Evolutionary conservation across 2,797 vertebrate genomes (phyloP), one percentile per base, ranked within the genome.

Genomic region (Dermochelys coriacea): DNA sequence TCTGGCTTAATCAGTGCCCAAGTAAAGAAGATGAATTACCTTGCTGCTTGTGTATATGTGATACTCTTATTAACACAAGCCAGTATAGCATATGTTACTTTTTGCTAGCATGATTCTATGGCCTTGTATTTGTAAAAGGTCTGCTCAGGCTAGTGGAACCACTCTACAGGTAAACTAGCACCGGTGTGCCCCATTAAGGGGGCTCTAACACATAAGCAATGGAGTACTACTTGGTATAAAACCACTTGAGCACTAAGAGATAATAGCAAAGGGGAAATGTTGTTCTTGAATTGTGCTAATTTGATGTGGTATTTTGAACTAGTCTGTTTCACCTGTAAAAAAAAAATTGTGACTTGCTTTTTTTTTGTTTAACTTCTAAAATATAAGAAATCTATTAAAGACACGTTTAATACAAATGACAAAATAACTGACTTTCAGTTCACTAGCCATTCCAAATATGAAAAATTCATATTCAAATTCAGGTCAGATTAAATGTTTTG

Each of bases 251-350:
- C 68, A 84, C 25, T 75, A 90, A 90, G 88, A 80, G 34, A 19
- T 50, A 87, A 82, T 89, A 89, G 5, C 37, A 61, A 4, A 55
- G 84, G 37, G 89, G 31, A 87, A 89, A 51, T 45, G 6, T 9
- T 55, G 27, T 64, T 84, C 27, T 82, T 18, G 92, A 31, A 89
- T 92, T 92, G 93, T n/a, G 34, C n/a, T 37, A 25, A 18, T 68
- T 18, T 80, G n/a, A 82, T 91, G 52, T 86, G 96, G 85, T 86
- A 75, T 86, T 57, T 55, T 49, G 50, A 27, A 1, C 1, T 87
- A 27, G 91, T 21, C 80, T 86, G 90, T 90, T 88, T 51, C 41
- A 91, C 93, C 88, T 90, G 83, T 84, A 84, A 18, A 81, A 5
- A 84, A 18, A 81, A 5, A 77, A 94, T 83, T 61, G 61, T 55